Evolutionary conservation across 1,140 invertebrate species (phyloP).

Genomic region (Paraescarpia echinospica): DNA sequence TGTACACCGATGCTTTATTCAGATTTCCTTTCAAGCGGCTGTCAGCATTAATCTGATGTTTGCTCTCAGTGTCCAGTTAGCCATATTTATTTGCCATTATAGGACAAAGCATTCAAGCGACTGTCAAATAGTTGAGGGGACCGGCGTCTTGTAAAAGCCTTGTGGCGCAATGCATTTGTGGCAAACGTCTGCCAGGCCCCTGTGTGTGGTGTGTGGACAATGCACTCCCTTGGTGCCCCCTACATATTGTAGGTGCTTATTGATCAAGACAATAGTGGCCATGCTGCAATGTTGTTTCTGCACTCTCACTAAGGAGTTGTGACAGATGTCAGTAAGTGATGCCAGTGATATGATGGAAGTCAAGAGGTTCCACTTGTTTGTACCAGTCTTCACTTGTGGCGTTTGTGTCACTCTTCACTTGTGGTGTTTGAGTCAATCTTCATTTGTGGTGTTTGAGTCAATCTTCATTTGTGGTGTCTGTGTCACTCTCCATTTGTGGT

Average conservation of each 20-base stretch:
- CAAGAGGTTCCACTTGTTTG: background rate
- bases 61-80: background rate
- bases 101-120: background rate
- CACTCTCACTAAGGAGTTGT: background rate
- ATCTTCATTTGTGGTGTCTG: too few species aligned
- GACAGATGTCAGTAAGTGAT: background rate
- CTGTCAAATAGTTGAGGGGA: background rate
- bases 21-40: background rate
- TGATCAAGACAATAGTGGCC: background rate
- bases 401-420: background rate
- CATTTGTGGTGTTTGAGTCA: too few species aligned
- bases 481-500: too few species aligned
- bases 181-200: background rate
- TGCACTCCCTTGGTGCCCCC: background rate
- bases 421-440: too few species aligned
- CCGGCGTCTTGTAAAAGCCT: background rate
- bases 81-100: conserved; percentile 6
- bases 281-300: background rate
- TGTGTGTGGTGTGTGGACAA: background rate
- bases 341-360: background rate
- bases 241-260: background rate
- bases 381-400: background rate
- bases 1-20: background rate
- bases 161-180: background rate
- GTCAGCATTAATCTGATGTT: background rate